Evolutionary conservation across 2,113 vertebrate genomes (phyloP).

Genomic region (Scophthalmus maximus): DNA sequence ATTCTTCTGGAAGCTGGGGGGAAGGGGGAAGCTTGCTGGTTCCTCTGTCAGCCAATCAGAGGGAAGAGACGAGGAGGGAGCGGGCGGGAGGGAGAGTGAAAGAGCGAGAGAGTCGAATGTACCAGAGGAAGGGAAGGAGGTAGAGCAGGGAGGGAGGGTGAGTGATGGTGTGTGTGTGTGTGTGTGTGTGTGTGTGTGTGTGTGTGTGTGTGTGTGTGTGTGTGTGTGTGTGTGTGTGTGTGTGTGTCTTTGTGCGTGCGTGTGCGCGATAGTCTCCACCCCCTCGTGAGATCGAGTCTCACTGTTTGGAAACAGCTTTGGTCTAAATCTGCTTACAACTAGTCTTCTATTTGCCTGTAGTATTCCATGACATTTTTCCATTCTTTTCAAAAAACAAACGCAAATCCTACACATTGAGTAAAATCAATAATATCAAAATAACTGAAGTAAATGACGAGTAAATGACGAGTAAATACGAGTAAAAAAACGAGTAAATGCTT

Average conservation of each 20-base stretch:
- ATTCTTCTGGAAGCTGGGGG: constrained; percentile 75
- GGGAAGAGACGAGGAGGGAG: constrained; percentile 50
- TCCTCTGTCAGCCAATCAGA: constrained; percentile 71
- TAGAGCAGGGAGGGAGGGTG: constrained; percentile 54
- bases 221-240: constrained; percentile 10
- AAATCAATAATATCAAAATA: not conserved
- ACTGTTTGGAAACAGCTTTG: constrained; percentile 66
- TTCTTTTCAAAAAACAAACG: not conserved
- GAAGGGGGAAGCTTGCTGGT: constrained; percentile 50
- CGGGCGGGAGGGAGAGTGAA: constrained; percentile 40
- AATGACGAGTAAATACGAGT: not conserved
- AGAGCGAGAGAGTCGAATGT: constrained; percentile 34
- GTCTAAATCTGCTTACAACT: constrained; percentile 74
- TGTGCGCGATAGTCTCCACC: constrained; percentile 53
- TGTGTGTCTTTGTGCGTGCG: constrained; percentile 5
- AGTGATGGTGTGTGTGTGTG: constrained; percentile 66
- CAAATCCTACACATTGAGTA: not conserved
- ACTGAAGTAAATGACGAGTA: not conserved
- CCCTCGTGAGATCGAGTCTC: constrained; percentile 44
- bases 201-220: constrained; percentile 17
- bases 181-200: constrained; percentile 34
- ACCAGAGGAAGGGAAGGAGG: constrained; percentile 58
- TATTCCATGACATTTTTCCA: not conserved
- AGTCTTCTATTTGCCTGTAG: constrained; percentile 44
- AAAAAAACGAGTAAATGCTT: constrained; percentile 25